phyloP scores from a whole-genome alignment of 2,888 invertebrate species.

The Rhamnusium bicolor region DNA sequence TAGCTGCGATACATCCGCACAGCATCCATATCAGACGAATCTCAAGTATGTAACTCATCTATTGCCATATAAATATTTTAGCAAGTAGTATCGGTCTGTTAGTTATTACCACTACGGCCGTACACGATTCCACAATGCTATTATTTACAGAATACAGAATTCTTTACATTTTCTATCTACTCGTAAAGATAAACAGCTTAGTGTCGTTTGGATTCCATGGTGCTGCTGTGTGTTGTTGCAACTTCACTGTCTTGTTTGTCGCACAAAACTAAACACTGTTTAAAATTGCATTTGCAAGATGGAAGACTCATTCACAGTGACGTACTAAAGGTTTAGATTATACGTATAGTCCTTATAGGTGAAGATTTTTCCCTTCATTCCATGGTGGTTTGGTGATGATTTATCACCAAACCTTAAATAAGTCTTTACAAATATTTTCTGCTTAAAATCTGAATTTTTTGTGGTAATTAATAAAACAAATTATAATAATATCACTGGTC shows the following conservation, averaged over 20 bases:
- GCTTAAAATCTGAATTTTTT: too few relatives aligned
- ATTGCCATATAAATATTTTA: conserved; percentile 65
- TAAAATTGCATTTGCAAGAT: conserved; percentile 3
- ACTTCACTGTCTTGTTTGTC: conserved; percentile 33
- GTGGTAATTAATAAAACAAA: too few relatives aligned
- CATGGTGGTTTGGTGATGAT: too few relatives aligned
- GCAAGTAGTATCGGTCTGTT: conserved; percentile 60
- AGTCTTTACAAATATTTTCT: too few relatives aligned
- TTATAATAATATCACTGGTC: too few relatives aligned
- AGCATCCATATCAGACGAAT: conserved; percentile 56
- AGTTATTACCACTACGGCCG: conserved; percentile 64
- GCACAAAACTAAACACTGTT: background rate
- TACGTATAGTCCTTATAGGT: too few relatives aligned
- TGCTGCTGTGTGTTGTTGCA: conserved; percentile 42
- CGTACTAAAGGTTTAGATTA: too few relatives aligned
- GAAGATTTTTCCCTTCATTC: too few relatives aligned
- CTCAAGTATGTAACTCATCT: conserved; percentile 63
- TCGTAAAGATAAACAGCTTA: conserved; percentile 40
- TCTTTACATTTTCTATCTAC: conserved; percentile 64
- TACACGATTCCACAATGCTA: conserved; percentile 69
- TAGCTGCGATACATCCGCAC: conserved; percentile 21
- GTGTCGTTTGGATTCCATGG: conserved; percentile 42
- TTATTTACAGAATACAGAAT: conserved; percentile 69
- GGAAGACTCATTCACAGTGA: background rate
- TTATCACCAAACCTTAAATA: too few relatives aligned